A percentile compares a stretch with the other conserved stretches of the same genome.
Conservation (phyloP, 2,888 invertebrate genomes). For the Nasonia oneida region DNA sequence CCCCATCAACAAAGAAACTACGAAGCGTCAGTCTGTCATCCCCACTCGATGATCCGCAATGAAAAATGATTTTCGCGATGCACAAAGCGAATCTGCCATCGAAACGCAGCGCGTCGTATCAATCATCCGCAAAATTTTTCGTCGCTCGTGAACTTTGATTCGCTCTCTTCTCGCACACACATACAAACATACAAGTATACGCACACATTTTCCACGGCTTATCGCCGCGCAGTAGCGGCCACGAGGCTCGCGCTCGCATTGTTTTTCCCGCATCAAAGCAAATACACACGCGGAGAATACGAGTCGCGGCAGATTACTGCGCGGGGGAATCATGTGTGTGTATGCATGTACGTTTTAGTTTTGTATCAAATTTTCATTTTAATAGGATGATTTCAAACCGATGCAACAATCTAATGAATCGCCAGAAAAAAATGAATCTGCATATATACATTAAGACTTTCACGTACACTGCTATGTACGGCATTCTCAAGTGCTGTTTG, state of each 20-base stretch:
- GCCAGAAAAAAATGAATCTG: no score
- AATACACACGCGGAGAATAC: background rate
- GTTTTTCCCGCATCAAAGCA: slow-evolving; percentile 23
- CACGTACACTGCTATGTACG: background rate
- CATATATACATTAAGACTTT: no score
- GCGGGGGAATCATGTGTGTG: background rate
- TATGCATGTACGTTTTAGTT: background rate
- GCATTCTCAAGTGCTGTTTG: background rate
- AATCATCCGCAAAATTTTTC: slow-evolving; percentile 36
- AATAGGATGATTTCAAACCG: no score
- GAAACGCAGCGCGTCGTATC: background rate
- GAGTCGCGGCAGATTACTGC: background rate
- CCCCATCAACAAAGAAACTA: background rate
- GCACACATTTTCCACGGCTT: background rate
- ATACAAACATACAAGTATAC: background rate
- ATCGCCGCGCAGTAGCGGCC: background rate
- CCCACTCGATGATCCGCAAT: background rate
- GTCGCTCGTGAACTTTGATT: slow-evolving; percentile 49
- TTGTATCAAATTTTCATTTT: background rate
- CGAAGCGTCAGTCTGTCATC: background rate
- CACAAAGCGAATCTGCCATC: background rate
- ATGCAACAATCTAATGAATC: no score
- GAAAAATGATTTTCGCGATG: slow-evolving; percentile 1
- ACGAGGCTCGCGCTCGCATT: background rate
- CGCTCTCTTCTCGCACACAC: background rate